phyloP scores from a whole-genome alignment of 2,888 invertebrate species.

The Candidula unifasciata region DNA sequence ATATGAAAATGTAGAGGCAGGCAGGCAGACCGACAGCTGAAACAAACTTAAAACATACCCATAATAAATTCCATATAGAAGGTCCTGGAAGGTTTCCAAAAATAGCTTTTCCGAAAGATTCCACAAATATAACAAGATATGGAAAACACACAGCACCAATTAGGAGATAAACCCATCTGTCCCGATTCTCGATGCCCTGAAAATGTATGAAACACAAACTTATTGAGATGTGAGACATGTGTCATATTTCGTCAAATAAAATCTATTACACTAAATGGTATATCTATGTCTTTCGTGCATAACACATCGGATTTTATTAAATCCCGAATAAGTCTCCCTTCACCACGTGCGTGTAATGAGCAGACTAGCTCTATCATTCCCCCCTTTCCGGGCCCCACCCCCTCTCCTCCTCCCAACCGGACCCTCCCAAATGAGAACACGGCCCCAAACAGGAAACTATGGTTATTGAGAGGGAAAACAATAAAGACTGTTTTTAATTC shows the following conservation, averaged over 20 bases:
- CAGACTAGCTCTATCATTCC: no score
- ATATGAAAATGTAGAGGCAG: not conserved
- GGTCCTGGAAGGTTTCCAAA: constrained; percentile 68
- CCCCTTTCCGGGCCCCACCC: no score
- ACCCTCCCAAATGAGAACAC: not conserved
- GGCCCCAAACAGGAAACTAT: no score
- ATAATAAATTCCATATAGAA: constrained; percentile 59
- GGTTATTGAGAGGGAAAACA: no score
- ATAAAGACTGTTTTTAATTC: no score
- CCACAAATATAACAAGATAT: constrained; percentile 89
- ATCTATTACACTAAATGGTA: no score
- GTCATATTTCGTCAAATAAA: no score
- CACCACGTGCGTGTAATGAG: no score
- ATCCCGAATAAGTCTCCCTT: no score
- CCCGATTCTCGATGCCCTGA: constrained; percentile 60
- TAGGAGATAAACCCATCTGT: constrained; percentile 79
- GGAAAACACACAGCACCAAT: constrained; percentile 91
- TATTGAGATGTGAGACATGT: not conserved
- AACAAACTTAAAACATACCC: constrained; percentile 55
- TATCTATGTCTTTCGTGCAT: no score
- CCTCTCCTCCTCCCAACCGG: not conserved
- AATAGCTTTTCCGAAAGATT: constrained; percentile 63
- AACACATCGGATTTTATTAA: no score
- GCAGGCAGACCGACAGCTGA: not conserved
- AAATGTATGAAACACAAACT: not conserved